Evolutionary conservation across 2,797 vertebrate species (phyloP), one percentile per base, ranked within the genome.

Genomic region (Acipenser oxyrinchus): DNA sequence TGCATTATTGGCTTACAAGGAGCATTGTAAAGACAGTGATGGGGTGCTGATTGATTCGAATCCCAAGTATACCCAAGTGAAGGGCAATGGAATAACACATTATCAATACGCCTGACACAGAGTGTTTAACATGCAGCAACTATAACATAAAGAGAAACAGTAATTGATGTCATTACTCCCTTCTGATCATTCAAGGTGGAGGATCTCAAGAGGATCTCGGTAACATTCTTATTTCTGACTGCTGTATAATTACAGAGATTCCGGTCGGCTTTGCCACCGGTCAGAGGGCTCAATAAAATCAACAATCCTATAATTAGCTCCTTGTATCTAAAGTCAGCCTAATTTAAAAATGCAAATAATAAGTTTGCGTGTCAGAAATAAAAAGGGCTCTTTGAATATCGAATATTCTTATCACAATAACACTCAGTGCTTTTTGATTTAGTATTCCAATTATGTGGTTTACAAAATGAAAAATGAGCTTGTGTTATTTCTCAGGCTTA

Each of bases 401-500:
- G 80, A 51, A 58, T 70, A 85, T 83, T 86, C 82, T 57, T 76
- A 75, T 78, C 78, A 77, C 77, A 76, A 61, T 63, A 69, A 81
- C 82, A 65, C 79, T 81, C 77, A 76, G 76, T 82, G 82, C 78
- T 50, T 62, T 74, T 67, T 53, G 69, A 73, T 72, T 62, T 62
- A 61, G 66, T 71, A 69, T 49, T 55, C 18, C 82, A 88, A 86
- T 88, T 87, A 87, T 76, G 75, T 81, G 85, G 87, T 88, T 86
- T 84, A 79, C 72, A 79, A 84, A 86, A 86, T 88, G 85, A 87
- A 69, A 86, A 86, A 88, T 86, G 84, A 82, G 80, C 78, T 81
- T 75, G 64, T 80, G 63, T 84, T 85, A 85, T 85, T 88, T 86
- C 82, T 81, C 81, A 84, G 60, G 49, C 66, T 59, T 60, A 69